phyloP scores from a whole-genome alignment of 53 echinoderm and acorn worm species.

The Glandiceps talaboti region DNA sequence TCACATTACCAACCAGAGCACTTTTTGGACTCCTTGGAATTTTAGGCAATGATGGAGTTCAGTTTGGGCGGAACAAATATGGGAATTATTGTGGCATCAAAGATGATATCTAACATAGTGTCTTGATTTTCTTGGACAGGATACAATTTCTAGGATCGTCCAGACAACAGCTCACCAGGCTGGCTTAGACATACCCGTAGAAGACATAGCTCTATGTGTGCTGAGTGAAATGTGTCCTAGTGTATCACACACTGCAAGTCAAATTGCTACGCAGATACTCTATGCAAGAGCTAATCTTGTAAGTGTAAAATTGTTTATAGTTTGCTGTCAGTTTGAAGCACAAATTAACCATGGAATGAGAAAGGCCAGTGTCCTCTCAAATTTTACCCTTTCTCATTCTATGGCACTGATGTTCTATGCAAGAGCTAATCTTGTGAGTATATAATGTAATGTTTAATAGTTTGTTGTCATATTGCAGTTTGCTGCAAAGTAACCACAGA shows the following conservation, averaged over 20 bases:
- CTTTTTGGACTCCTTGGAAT: too few relatives aligned
- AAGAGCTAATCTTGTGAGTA: conserved; percentile 69
- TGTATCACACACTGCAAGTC: conserved; percentile 52
- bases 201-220: conserved; percentile 31
- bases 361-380: too few relatives aligned
- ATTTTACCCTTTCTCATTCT: too few relatives aligned
- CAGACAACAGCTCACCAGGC: conserved; percentile 29
- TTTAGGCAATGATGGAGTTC: too few relatives aligned
- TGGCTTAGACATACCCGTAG: conserved; percentile 15
- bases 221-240: conserved; percentile 49
- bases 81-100: too few relatives aligned
- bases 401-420: conserved; percentile 73
- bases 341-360: neutral
- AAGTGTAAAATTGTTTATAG: conserved; percentile 20
- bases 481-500: neutral
- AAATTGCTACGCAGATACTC: conserved; percentile 62
- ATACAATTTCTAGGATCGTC: conserved; percentile 25
- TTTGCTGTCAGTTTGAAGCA: too few relatives aligned
- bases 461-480: too few relatives aligned
- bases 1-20: too few relatives aligned
- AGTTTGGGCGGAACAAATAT: too few relatives aligned
- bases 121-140: conserved; percentile 21
- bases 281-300: conserved; percentile 72
- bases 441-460: too few relatives aligned
- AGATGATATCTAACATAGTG: too few relatives aligned